phyloP scores from a whole-genome alignment of 53 echinoderm and acorn worm species.

The Luidia sarsii region DNA sequence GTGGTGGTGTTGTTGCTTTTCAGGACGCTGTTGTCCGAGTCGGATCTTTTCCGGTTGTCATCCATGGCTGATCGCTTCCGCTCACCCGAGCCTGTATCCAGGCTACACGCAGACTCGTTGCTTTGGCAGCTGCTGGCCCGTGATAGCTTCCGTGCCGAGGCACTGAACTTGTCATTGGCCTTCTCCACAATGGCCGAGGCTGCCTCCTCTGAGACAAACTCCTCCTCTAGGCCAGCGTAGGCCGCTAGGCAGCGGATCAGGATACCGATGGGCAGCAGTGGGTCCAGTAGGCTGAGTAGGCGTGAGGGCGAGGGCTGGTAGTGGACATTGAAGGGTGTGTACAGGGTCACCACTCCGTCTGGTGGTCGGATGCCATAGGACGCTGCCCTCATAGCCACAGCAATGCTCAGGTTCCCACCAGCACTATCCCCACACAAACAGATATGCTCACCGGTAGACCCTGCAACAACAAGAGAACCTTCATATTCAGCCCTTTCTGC shows the following conservation, averaged over 20 bases:
- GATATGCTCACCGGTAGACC: constrained; percentile 96
- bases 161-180: constrained; percentile 73
- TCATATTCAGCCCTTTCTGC: too few relatives aligned
- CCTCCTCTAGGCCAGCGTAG: constrained; percentile 86
- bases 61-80: constrained; percentile 7
- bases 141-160: background rate
- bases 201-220: constrained; percentile 57
- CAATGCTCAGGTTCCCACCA: constrained; percentile 92
- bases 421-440: constrained; percentile 93
- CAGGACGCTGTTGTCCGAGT: constrained; percentile 5
- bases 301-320: constrained; percentile 90
- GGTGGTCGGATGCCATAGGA: constrained; percentile 94
- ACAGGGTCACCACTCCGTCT: constrained; percentile 83
- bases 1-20: constrained; percentile 18
- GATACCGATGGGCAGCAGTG: constrained; percentile 88
- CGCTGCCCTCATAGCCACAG: constrained; percentile 92
- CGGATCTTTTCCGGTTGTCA: constrained; percentile 8
- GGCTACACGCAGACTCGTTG: constrained; percentile 5
- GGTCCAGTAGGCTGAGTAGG: constrained; percentile 84
- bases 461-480: too few relatives aligned
- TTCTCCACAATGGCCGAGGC: constrained; percentile 62
- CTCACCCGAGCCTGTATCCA: background rate
- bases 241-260: constrained; percentile 81
- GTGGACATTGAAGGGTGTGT: constrained; percentile 85
- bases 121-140: constrained; percentile 7